Evolutionary conservation across 2,113 vertebrate genomes (phyloP), one percentile per base, ranked within the genome.

Genomic region (Dolichotis patagonum): DNA sequence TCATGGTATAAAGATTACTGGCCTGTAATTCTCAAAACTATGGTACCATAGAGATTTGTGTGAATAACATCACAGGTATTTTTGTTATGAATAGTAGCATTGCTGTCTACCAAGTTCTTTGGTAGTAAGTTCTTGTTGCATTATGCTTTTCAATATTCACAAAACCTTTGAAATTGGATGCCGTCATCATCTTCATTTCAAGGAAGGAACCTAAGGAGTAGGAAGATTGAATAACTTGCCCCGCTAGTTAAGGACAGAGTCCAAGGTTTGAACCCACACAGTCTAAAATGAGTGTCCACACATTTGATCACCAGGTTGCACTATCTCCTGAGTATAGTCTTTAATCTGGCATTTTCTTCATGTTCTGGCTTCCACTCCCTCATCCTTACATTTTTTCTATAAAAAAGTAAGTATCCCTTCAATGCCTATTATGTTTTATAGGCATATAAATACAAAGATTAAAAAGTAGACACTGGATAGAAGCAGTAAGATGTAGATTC

Each of bases 131-230:
- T 89, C 56, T 81, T 94, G n/a, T 22, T 88, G n/a, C 35, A 52
- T 73, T 91, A 41, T n/a, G 2, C 85, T 90, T 87, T 84, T 38
- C 30, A 32, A 82, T 41, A 26, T 91, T 92, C 19, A 46, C 35
- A 14, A 20, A 85, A 82, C 32, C 63, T 75, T 32, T 81, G 80
- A 85, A 94, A 11, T 73, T 13, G 65, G 46, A 89, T 81, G 26
- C 65, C 86, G 43, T 49, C 63, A 89, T 85, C 78, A 91, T 43
- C 24, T 13, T 96, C 63, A 86, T 58, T 88, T 92, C 63, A 92
- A 60, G 63, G 32, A 32, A 52, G 17, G 30, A 85, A 52, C 3
- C 28, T 67, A 67, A 73, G 38, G 38, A 94, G 85, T 92, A 88
- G 35, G 67, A 32, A 65, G 3, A 19, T n/a, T 88, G 60, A 26